Base-by-base conservation (phyloP, 2,888 invertebrate genomes). In the Sturmia bella region DNA sequence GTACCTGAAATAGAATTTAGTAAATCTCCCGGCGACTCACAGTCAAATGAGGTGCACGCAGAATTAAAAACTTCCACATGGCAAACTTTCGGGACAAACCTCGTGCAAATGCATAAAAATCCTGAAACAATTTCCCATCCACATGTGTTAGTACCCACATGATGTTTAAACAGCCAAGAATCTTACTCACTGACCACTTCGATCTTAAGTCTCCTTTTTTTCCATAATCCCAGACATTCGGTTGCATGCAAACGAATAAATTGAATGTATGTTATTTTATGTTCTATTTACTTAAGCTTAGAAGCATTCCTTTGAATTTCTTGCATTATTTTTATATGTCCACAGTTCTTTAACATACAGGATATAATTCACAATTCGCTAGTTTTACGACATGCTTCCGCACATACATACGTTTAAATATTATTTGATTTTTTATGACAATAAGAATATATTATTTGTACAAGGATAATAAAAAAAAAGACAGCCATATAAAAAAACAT, bases 361-460 rank as follows among this genome's bases (percentile, higher is more conserved):
- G 86, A 87, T 87, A 87, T 89, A 88, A 89, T 88, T 88, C 88
- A 89, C 88, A 88, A 89, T 89, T 88, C 89, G 89, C 88, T 89
- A 88, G 88, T 89, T 89, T 89, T 89, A 89, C 88, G 89, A 89
- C 87, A 86, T 86, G 87, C 86, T 89, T 89, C 89, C 89, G 89
- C 66, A 74, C 57, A 54, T 57, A 74, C 74, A 73, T 69, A 68
- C 79, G 76, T 76, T 32, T 83, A 83, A 83, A 83, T 83, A 76
- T 80, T 83, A 82, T 82, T 82, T 82, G 78, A 82, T 82, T 76
- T 82, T 82, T 66, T 68, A 27, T 80, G 68, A 82, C 74, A 69
- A 78, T 66, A 66, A 57, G 63, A 63, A 63, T 48, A 69, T 68
- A 66, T 68, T 80, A 70, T 74, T 74, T 74, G 48, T 66, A 70